A percentile compares a stretch with the other conserved stretches of the same genome.
phyloP scores from a whole-genome alignment of 1,140 invertebrate genomes.

The Drosophila yakuba region DNA sequence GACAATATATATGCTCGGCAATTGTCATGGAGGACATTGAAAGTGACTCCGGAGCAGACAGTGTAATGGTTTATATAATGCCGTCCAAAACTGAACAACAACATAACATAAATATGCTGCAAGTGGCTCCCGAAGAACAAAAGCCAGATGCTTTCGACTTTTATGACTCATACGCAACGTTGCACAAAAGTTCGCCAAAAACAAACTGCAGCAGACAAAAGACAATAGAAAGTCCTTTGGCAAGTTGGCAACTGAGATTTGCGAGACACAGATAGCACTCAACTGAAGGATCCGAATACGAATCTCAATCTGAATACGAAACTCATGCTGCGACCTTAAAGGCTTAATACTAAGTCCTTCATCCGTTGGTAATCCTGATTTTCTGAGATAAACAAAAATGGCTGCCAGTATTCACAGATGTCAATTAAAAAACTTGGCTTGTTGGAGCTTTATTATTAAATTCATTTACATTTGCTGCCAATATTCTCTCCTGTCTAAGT shows the following conservation, averaged over 20 bases:
- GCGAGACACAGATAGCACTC: constrained; percentile 37
- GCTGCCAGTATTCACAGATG: too few species aligned
- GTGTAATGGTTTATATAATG: constrained; percentile 70
- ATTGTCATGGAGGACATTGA: constrained; percentile 65
- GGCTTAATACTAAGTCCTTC: background rate
- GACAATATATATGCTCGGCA: constrained; percentile 60
- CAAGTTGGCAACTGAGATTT: constrained; percentile 51
- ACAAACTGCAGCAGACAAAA: constrained; percentile 36
- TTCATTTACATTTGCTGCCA: too few species aligned
- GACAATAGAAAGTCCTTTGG: constrained; percentile 34
- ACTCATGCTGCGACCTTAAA: background rate
- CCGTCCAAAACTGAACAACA: constrained; percentile 36
- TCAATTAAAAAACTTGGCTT: too few species aligned
- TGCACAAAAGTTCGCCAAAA: constrained; percentile 52
- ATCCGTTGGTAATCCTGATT: background rate
- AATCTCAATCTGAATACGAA: constrained; percentile 16
- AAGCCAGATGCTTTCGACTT: constrained; percentile 53
- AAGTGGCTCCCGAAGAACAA: constrained; percentile 60
- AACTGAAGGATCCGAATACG: constrained; percentile 1
- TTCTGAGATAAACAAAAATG: background rate
- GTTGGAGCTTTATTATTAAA: too few species aligned
- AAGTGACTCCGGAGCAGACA: constrained; percentile 57
- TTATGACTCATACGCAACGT: constrained; percentile 74
- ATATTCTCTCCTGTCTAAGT: background rate
- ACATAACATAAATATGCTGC: constrained; percentile 65